Conservation (phyloP, 1,140 invertebrate species). For the Formica exsecta region DNA sequence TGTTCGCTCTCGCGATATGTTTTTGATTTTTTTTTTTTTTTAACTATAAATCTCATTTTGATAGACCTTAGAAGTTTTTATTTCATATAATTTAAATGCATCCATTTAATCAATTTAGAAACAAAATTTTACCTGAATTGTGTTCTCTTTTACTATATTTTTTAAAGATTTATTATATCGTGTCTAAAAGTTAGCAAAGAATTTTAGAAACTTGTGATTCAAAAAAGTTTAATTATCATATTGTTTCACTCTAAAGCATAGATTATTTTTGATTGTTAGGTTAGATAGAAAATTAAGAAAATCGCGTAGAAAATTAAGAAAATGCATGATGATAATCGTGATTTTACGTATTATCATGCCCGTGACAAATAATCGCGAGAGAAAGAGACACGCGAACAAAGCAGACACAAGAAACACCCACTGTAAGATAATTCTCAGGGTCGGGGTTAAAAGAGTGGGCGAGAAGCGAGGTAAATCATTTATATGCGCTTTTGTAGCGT, state of each 20-base stretch:
- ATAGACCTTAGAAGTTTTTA: too few species aligned
- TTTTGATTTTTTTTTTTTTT: too few species aligned
- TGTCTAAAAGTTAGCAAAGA: too few species aligned
- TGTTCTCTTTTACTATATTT: too few species aligned
- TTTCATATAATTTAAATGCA: too few species aligned
- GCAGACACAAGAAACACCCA: constrained; percentile 21
- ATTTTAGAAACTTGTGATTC: too few species aligned
- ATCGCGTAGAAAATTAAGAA: background rate
- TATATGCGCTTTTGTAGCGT: constrained; percentile 65
- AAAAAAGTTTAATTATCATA: background rate
- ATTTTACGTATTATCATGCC: constrained; percentile 30
- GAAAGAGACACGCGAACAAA: constrained; percentile 21
- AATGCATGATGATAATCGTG: constrained; percentile 11
- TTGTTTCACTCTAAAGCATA: background rate
- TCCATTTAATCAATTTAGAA: too few species aligned
- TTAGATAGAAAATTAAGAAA: background rate
- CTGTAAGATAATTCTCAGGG: constrained; percentile 63
- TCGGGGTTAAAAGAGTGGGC: constrained; percentile 71
- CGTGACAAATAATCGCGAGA: constrained; percentile 37
- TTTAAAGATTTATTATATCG: too few species aligned
- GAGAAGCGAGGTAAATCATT: constrained; percentile 73
- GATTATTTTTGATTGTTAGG: background rate
- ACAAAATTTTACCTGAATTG: too few species aligned
- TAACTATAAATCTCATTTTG: too few species aligned
- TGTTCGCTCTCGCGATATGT: too few species aligned